These are phyloP conservation scores for Parelbella ahira DNA, from an alignment of 2,888 invertebrate genomes.

Conservation along the genomic window DNA sequence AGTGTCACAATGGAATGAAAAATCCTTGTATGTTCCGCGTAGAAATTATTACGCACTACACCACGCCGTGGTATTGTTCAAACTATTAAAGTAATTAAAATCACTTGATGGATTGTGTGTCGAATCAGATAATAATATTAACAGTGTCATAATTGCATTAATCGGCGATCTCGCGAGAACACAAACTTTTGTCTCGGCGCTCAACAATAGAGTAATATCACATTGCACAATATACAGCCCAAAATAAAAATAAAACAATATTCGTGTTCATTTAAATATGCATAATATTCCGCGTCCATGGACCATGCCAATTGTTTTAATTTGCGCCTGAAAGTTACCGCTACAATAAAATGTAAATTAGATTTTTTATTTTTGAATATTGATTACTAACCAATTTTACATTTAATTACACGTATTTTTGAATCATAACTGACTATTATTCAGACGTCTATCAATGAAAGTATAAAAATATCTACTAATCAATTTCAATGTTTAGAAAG, in stretches of 20 bases:
- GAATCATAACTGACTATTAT: too few relatives aligned
- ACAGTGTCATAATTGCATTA: slow-evolving; percentile 48
- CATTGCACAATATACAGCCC: slow-evolving; percentile 37
- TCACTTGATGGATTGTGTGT: slow-evolving; percentile 26
- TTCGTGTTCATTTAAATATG: slow-evolving; percentile 1
- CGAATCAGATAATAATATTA: slow-evolving; percentile 47
- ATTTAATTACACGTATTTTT: too few relatives aligned
- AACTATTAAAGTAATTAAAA: slow-evolving; percentile 14
- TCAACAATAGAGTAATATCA: slow-evolving; percentile 48
- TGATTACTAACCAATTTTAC: too few relatives aligned
- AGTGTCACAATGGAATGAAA: too few relatives aligned
- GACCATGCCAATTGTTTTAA: slow-evolving; percentile 1
- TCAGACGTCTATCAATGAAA: too few relatives aligned
- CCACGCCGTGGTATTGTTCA: slow-evolving; percentile 19
- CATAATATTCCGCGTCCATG: slow-evolving; percentile 1
- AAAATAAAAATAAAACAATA: slow-evolving; percentile 31
- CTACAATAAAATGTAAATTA: too few relatives aligned
- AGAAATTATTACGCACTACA: slow-evolving; percentile 12
- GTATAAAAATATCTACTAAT: too few relatives aligned
- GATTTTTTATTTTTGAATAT: too few relatives aligned
- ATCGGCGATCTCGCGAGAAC: slow-evolving; percentile 50
- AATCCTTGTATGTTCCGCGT: too few relatives aligned
- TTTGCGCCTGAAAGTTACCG: not conserved
- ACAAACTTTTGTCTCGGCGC: slow-evolving; percentile 46
- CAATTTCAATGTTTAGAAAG: too few relatives aligned